These are phyloP conservation scores for Gastrophryne carolinensis DNA, from an alignment of 2,797 vertebrate genomes.

Conservation along the genomic window DNA sequence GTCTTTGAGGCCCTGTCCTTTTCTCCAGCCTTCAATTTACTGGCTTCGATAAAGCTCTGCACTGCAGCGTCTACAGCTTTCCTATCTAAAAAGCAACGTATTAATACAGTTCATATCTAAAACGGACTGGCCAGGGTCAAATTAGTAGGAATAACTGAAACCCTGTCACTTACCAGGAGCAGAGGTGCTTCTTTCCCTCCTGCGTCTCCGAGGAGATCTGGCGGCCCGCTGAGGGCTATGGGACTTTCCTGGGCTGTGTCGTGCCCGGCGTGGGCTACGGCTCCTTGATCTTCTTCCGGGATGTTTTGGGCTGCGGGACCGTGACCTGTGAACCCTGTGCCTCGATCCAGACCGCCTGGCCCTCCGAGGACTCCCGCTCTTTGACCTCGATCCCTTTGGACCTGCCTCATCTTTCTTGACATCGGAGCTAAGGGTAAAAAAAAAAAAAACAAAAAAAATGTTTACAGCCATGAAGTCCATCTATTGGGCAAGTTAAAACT, in stretches of 20 bases:
- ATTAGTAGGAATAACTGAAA: not conserved
- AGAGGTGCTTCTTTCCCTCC: constrained; percentile 54
- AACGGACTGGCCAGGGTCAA: not conserved
- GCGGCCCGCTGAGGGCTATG: constrained; percentile 16
- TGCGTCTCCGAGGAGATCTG: constrained; percentile 58
- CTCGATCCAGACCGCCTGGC: constrained; percentile 62
- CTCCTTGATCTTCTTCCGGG: constrained; percentile 63
- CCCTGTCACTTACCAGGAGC: constrained; percentile 60
- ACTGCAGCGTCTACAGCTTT: constrained; percentile 70
- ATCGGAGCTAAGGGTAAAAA: constrained; percentile 23
- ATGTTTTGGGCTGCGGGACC: constrained; percentile 61
- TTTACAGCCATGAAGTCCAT: not conserved
- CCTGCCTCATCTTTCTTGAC: constrained; percentile 65
- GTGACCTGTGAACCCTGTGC: constrained; percentile 58
- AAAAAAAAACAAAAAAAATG: not conserved
- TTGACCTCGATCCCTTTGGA: constrained; percentile 63
- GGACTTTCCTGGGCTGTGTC: constrained; percentile 50
- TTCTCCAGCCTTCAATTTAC: not conserved
- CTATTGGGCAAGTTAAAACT: no score
- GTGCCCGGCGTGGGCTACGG: constrained; percentile 62
- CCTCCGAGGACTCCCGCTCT: constrained; percentile 64
- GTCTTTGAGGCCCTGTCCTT: not conserved
- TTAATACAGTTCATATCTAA: not conserved
- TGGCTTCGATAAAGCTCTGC: constrained; percentile 62
- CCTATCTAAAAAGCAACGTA: constrained; percentile 58